Conservation (phyloP, 2,797 vertebrate genomes). For the Arremon aurantiirostris region DNA sequence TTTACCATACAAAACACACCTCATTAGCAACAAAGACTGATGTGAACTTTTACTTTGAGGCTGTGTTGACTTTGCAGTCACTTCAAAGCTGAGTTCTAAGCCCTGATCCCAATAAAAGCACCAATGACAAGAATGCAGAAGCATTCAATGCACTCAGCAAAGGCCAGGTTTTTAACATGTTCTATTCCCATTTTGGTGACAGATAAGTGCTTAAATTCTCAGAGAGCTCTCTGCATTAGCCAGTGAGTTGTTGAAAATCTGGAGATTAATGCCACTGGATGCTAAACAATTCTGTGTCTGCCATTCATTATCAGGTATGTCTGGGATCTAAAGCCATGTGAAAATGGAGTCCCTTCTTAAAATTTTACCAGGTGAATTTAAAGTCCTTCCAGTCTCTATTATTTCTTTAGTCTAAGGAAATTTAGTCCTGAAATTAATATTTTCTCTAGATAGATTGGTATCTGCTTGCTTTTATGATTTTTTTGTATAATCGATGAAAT, state of each 20-base stretch:
- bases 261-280: background rate
- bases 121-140: background rate
- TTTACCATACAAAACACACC: background rate
- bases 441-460: background rate
- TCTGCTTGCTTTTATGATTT: background rate
- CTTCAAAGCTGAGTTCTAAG: conserved; percentile 5
- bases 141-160: background rate
- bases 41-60: background rate
- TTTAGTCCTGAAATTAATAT: background rate
- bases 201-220: background rate
- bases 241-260: background rate
- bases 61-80: background rate
- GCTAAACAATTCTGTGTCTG: background rate
- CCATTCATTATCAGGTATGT: background rate
- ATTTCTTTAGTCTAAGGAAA: background rate
- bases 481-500: background rate
- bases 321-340: background rate
- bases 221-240: background rate
- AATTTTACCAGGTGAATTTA: background rate
- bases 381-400: background rate
- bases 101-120: background rate
- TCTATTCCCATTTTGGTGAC: background rate
- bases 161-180: background rate
- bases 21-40: background rate
- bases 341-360: background rate